Conservation (phyloP, 2,113 vertebrate species). For the Rallus limicola region DNA sequence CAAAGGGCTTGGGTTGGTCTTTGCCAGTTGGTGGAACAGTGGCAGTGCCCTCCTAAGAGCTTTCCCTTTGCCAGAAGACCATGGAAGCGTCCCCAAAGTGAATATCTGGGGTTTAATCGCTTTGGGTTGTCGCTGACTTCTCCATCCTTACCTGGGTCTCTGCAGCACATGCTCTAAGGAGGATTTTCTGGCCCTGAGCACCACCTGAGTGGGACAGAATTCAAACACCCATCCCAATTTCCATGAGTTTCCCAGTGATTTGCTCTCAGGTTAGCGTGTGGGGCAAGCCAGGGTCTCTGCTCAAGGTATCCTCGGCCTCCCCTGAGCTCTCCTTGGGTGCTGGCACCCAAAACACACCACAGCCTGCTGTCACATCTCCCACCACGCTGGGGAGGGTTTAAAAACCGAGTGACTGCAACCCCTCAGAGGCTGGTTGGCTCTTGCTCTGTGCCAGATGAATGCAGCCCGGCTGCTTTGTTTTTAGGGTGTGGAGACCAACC, state of each 20-base stretch:
- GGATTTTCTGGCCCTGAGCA: neutral
- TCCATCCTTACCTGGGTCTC: neutral
- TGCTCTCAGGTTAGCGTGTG: neutral
- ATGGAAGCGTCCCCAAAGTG: accelerated
- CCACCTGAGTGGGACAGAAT: neutral
- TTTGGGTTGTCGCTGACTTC: neutral
- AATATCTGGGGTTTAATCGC: neutral
- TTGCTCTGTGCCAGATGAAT: accelerated
- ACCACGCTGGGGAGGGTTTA: neutral
- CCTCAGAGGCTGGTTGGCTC: too few species aligned
- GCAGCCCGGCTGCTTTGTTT: neutral
- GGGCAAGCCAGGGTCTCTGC: neutral
- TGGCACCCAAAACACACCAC: accelerated
- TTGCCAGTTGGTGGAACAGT: neutral
- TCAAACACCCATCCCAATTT: neutral
- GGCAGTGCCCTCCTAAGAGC: neutral
- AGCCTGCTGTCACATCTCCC: neutral
- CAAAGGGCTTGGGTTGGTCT: accelerated
- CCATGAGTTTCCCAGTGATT: accelerated
- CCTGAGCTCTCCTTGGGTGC: neutral
- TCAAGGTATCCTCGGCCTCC: neutral
- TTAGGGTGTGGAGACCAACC: neutral
- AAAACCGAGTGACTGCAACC: neutral
- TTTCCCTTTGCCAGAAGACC: too few species aligned
- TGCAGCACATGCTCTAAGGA: neutral